These are phyloP conservation scores for Strix aluco DNA, from an alignment of 2,113 vertebrate genomes.

Conservation along the genomic window DNA sequence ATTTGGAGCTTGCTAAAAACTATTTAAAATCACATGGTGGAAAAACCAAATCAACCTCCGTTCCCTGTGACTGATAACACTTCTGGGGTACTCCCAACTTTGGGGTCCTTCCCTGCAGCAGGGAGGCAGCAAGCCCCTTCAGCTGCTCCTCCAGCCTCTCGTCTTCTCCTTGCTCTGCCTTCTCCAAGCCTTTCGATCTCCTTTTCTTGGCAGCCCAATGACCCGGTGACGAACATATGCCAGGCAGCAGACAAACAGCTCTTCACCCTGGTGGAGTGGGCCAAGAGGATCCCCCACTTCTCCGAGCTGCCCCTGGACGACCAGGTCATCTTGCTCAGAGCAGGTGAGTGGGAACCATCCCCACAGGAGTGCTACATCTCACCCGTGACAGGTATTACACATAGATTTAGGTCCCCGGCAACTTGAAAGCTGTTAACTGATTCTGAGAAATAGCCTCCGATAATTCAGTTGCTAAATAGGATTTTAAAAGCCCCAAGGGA, in stretches of 20 bases:
- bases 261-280: conserved; percentile 98
- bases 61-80: not conserved
- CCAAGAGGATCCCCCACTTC: conserved; percentile 96
- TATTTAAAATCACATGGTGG: not conserved
- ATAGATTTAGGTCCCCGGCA: not conserved
- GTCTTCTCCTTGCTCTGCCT: not conserved
- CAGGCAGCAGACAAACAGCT: conserved; percentile 98
- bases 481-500: not conserved
- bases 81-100: not conserved
- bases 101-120: not conserved
- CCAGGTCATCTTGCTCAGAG: conserved; percentile 95
- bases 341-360: conserved; percentile 77
- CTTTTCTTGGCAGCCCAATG: conserved; percentile 83
- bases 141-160: not conserved
- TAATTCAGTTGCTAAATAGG: not conserved
- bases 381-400: rapidly evolving
- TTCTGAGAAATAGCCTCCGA: not conserved
- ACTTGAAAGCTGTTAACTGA: not conserved
- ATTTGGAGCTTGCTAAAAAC: not conserved
- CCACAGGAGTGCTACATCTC: rapidly evolving
- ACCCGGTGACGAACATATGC: conserved; percentile 97
- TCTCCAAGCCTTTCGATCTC: not conserved
- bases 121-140: not conserved
- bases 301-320: conserved; percentile 95
- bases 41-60: not conserved